Evolutionary conservation across 1,140 invertebrate genomes (phyloP).

Genomic region (Sarcophaga peregrina): DNA sequence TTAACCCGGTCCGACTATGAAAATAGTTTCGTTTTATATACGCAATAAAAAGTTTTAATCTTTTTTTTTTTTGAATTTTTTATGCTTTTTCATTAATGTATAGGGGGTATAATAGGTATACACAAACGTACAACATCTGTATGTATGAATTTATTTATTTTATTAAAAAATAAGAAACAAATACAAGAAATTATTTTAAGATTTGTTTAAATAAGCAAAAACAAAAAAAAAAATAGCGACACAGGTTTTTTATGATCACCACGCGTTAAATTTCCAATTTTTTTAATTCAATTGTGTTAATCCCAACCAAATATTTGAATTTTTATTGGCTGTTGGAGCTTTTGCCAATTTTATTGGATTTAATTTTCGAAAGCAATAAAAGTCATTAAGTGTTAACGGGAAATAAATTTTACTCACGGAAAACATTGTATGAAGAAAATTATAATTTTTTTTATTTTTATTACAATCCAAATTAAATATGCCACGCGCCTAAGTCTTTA

Average conservation of each 20-base stretch:
- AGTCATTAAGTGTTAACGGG: slow-evolving; percentile 2
- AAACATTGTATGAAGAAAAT: too few relatives aligned
- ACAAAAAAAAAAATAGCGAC: neutral
- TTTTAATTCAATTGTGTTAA: neutral
- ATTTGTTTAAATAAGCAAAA: neutral
- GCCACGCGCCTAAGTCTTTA: too few relatives aligned
- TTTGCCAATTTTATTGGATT: neutral
- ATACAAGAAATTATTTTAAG: neutral
- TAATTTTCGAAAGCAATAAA: neutral
- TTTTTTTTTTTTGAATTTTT: too few relatives aligned
- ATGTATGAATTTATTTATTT: neutral
- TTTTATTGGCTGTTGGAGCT: neutral
- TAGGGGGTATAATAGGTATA: too few relatives aligned
- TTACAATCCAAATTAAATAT: too few relatives aligned
- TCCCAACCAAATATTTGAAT: neutral
- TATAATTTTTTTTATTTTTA: too few relatives aligned
- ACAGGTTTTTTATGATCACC: neutral
- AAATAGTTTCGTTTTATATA: too few relatives aligned
- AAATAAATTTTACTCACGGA: neutral
- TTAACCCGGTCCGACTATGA: too few relatives aligned
- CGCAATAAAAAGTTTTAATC: too few relatives aligned
- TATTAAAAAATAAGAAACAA: neutral
- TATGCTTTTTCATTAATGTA: too few relatives aligned
- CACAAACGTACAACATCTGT: neutral
- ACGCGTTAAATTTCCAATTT: slow-evolving; percentile 2